These are phyloP conservation scores for Cabera pusaria DNA, from an alignment of 2,888 invertebrate species.

Conservation along the genomic window DNA sequence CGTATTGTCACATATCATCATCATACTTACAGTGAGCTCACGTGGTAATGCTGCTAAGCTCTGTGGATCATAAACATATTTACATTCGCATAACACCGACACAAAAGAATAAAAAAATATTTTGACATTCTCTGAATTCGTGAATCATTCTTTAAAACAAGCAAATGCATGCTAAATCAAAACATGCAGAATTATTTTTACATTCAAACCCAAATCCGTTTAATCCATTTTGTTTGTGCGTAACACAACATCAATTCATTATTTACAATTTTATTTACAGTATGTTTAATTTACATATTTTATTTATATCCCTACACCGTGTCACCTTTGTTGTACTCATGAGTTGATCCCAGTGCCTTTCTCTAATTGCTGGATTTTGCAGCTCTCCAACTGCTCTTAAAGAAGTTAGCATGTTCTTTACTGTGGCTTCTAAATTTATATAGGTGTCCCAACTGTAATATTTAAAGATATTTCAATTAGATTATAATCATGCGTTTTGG, in stretches of 20 bases:
- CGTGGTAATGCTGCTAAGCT: conserved; percentile 91
- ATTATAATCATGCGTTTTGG: no score
- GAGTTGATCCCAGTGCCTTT: conserved; percentile 98
- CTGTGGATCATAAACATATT: conserved; percentile 86
- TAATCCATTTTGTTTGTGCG: conserved; percentile 29
- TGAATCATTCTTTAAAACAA: conserved; percentile 26
- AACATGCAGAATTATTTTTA: conserved; percentile 30
- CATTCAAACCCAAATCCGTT: conserved; percentile 29
- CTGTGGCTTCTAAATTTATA: conserved; percentile 92
- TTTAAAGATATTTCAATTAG: no score
- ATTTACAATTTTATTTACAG: conserved; percentile 53
- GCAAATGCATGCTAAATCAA: conserved; percentile 29
- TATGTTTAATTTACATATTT: conserved; percentile 37
- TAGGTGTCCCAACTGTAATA: conserved; percentile 92
- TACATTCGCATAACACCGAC: conserved; percentile 63
- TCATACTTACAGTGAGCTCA: conserved; percentile 90
- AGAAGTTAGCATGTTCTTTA: conserved; percentile 98
- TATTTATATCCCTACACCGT: conserved; percentile 32
- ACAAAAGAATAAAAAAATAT: conserved; percentile 34
- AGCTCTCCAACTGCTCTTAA: conserved; percentile 96
- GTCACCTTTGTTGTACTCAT: conserved; percentile 97
- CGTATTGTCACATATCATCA: conserved; percentile 22
- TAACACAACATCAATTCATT: conserved; percentile 32
- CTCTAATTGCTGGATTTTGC: conserved; percentile 97
- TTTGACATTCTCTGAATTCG: conserved; percentile 39